Percentiles rank a stretch among this genome's conserved stretches.
Evolutionary conservation across 2,888 invertebrate species (phyloP).

Genomic region (Leptinotarsa juncta): DNA sequence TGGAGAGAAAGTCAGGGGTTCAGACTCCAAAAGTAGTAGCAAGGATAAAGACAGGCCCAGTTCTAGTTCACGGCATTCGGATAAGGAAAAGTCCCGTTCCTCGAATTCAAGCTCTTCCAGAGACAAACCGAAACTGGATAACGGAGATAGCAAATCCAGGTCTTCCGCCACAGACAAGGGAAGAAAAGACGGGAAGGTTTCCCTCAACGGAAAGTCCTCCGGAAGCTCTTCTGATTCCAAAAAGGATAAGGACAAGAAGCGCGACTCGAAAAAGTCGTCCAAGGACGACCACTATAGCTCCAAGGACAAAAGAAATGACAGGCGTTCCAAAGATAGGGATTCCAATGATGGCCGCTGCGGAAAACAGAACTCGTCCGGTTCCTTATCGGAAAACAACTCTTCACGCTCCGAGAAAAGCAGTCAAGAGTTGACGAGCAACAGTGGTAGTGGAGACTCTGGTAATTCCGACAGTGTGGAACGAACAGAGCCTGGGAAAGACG

Average conservation of each 20-base stretch:
- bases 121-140: slow-evolving; percentile 55
- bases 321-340: slow-evolving; percentile 83
- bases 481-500: slow-evolving; percentile 8
- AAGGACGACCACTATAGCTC: slow-evolving; percentile 81
- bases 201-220: slow-evolving; percentile 45
- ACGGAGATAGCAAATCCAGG: slow-evolving; percentile 52
- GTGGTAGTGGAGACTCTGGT: slow-evolving; percentile 59
- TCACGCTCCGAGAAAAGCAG: slow-evolving; percentile 57
- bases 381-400: slow-evolving; percentile 62
- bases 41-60: slow-evolving; percentile 25
- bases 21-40: slow-evolving; percentile 14
- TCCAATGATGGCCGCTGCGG: slow-evolving; percentile 78
- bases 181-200: slow-evolving; percentile 49
- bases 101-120: slow-evolving; percentile 49
- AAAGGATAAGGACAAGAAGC: slow-evolving; percentile 53
- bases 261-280: slow-evolving; percentile 57
- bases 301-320: slow-evolving; percentile 73
- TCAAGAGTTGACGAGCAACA: slow-evolving; percentile 48
- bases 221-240: slow-evolving; percentile 41
- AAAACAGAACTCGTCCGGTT: slow-evolving; percentile 61
- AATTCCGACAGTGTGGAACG: slow-evolving; percentile 57
- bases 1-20: slow-evolving; percentile 35
- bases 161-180: slow-evolving; percentile 36
- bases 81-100: slow-evolving; percentile 46
- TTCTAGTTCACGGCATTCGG: slow-evolving; percentile 39